phyloP scores from a whole-genome alignment of 2,113 vertebrate genomes.

The Salvelinus fontinalis region DNA sequence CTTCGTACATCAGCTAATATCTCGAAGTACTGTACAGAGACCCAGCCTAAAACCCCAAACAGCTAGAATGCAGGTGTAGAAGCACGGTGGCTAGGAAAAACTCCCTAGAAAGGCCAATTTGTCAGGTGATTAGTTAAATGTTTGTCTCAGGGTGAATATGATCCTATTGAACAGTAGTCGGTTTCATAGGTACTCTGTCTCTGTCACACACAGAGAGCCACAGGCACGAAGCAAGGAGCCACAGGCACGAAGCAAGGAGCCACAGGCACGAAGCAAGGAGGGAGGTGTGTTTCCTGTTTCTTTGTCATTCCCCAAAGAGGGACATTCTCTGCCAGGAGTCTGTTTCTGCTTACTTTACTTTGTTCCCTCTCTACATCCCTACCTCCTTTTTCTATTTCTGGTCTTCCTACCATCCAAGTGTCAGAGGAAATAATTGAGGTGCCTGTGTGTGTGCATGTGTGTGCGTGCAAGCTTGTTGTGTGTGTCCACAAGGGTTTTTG shows the following conservation, averaged over 20 bases:
- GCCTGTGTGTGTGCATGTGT: constrained; percentile 4
- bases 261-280: too few species aligned
- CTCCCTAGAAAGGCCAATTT: too few species aligned
- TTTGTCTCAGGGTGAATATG: constrained; percentile 23
- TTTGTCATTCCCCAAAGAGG: not conserved
- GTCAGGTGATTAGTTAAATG: constrained; percentile 25
- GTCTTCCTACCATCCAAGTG: not conserved
- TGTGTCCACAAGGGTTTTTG: too few species aligned
- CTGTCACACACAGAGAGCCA: constrained; percentile 10
- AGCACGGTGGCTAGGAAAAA: too few species aligned
- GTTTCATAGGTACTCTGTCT: constrained; percentile 3
- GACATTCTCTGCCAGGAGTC: too few species aligned
- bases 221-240: too few species aligned
- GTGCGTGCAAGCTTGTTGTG: not conserved
- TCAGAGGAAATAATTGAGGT: not conserved
- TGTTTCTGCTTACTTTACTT: too few species aligned
- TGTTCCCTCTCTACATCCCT: not conserved
- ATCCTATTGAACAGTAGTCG: not conserved
- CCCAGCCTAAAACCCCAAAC: too few species aligned
- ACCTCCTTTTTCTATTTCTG: not conserved
- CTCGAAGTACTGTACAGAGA: too few species aligned
- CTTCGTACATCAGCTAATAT: too few species aligned
- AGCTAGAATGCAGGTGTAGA: too few species aligned
- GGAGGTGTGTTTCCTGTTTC: not conserved
- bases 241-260: too few species aligned